Conservation (phyloP, 2,888 invertebrate genomes). For the Acronicta leporina region DNA sequence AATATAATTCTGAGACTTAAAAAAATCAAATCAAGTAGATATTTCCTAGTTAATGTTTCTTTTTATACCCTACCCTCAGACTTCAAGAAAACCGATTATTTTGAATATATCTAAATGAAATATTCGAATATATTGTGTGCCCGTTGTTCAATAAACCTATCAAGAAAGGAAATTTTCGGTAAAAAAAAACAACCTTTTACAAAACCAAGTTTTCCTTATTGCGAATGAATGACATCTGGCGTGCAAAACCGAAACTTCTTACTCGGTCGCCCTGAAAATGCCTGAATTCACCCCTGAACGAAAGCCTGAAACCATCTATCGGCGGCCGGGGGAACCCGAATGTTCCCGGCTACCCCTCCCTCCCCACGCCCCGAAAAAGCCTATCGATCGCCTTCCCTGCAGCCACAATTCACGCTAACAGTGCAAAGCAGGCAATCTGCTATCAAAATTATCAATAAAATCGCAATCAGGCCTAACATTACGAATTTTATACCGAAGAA, state of each 20-base stretch:
- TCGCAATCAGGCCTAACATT: constrained; percentile 71
- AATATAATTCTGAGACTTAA: too few relatives aligned
- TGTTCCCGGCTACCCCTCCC: constrained; percentile 59
- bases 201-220: neutral
- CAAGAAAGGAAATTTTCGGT: too few relatives aligned
- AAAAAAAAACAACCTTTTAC: too few relatives aligned
- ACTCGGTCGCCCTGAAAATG: constrained; percentile 44
- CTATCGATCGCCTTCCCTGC: constrained; percentile 79
- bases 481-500: constrained; percentile 51
- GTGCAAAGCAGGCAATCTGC: constrained; percentile 72
- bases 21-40: too few relatives aligned
- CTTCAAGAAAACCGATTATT: too few relatives aligned
- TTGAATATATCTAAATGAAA: too few relatives aligned
- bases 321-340: constrained; percentile 68
- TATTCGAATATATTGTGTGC: too few relatives aligned
- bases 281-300: constrained; percentile 48
- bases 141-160: too few relatives aligned
- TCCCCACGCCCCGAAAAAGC: constrained; percentile 61
- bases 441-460: constrained; percentile 69
- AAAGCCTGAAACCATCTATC: constrained; percentile 76
- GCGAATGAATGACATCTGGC: constrained; percentile 46
- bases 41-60: too few relatives aligned
- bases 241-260: constrained; percentile 38
- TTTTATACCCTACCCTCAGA: too few relatives aligned
- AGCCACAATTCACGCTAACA: constrained; percentile 78